phyloP scores from a whole-genome alignment of 2,797 vertebrate genomes.

The Acrocephalus scirpaceus region DNA sequence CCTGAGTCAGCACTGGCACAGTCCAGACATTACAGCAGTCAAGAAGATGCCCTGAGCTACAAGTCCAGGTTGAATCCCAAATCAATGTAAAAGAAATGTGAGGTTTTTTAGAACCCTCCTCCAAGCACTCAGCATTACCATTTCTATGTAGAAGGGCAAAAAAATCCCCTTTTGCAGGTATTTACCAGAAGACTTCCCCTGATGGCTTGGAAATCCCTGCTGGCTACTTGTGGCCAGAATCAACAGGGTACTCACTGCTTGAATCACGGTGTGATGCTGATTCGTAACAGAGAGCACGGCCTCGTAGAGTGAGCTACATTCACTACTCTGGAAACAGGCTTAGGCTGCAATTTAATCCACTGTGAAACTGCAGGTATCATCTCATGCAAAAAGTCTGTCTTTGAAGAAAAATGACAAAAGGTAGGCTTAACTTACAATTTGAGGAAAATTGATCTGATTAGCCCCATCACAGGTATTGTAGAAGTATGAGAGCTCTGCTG shows the following conservation, averaged over 20 bases:
- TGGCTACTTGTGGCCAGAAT: neutral
- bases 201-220: neutral
- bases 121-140: neutral
- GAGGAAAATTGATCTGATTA: conserved; percentile 13
- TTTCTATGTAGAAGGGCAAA: neutral
- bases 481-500: neutral
- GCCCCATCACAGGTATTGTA: neutral
- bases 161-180: neutral
- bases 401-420: conserved; percentile 31
- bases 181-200: conserved; percentile 13
- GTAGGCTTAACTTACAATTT: neutral
- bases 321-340: neutral
- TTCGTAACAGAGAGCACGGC: neutral
- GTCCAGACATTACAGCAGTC: neutral
- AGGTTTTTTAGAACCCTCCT: neutral
- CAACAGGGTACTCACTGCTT: neutral
- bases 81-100: neutral
- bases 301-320: neutral
- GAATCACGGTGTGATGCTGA: neutral
- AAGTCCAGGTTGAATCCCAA: neutral
- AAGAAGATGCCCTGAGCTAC: neutral
- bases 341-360: conserved; percentile 20
- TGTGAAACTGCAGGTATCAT: conserved; percentile 18
- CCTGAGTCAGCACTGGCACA: conserved; percentile 16
- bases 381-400: neutral